Evolutionary conservation across 1,140 invertebrate species (phyloP), one percentile per base, ranked within the genome.

Genomic region (Gonatopus flavifemur): DNA sequence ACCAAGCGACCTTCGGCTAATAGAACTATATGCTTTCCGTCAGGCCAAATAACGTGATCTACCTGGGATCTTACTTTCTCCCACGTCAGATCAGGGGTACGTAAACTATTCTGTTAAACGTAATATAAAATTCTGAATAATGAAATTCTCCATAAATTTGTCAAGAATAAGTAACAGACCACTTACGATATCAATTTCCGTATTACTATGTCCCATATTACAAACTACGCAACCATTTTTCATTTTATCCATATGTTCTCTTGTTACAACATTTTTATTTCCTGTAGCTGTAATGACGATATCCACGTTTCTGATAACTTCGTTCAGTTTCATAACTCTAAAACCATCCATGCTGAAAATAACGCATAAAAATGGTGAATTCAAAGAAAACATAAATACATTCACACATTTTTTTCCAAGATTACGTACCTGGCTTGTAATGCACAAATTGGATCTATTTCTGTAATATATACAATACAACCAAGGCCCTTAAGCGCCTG

Each of bases 161-260:
- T n/a, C n/a, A n/a, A n/a, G n/a, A n/a, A n/a, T n/a, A n/a, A n/a
- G n/a, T n/a, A n/a, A n/a, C n/a, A n/a, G n/a, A n/a, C n/a, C 57
- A 84, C 87, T 78, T 82, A 92, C 90, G 53, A 98, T 92, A 83
- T 98, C 96, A 59, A 98, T 95, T 84, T 98, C 96, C 13, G 94
- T 98, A 78, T 98, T 98, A 40, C 93, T 96, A 79, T 98, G 95
- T 0, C 95, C 95, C 94, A 98, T 98, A 79, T 98, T 98, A 77
- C 94, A 97, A 0, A 98, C 86, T 46, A 98, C 92, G 72, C 94
- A 96, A 37, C 94, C 94, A 69, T 91, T 96, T 80, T 96, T 96
- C 90, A 98, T 93, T 65, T 94, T 88, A 77, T 98, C 94, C 91
- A 98, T 94, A 67, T 96, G 92, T 60, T 95, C 91, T 10, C 94